Evolutionary conservation across 1,140 invertebrate genomes (phyloP), one percentile per base, ranked within the genome.

Genomic region (Atopsyche davidsoni): DNA sequence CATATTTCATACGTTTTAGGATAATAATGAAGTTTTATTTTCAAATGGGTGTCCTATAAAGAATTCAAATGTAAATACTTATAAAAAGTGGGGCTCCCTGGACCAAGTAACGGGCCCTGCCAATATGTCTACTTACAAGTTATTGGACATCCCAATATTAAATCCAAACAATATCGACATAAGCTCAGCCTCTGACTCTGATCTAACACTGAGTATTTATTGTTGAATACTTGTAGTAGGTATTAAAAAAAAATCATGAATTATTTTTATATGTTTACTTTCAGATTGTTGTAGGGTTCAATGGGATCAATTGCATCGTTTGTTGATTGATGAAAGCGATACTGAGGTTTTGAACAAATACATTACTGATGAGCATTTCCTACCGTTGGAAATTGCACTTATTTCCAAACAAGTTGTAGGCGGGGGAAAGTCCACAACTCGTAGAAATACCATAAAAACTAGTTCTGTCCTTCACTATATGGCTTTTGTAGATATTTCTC

Each of bases 291-390:
- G 10, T 14, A 3, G 24, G 11, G n/a, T 47, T 23, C n/a, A 32
- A 31, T 49, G 46, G 36, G 32, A 40, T 49, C 21, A 17, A 19
- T 31, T 49, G 14, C 46, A 49, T 16, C 46, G 46, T 9, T 22
- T n/a, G 6, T 32, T 49, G 14, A 10, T 41, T 49, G 38, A 32
- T 31, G 10, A 19, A 11, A 49, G 21, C 17, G 39, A 50, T 4
- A 34, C 18, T 35, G 47, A 41, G 24, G 17, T 34, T 28, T 22
- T 50, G 14, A 50, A 42, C 10, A 16, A 42, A 16, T 43, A 32
- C 11, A 42, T 50, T 4, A 22, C 13, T 1, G 43, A 14, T 14
- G 24, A 50, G 6, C 24, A 9, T 4, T 19, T 18, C 24, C 43
- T 38, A 25, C 28, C 28, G 4, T 7, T 50, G 10, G 28, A 50